Conservation (phyloP, 1,140 invertebrate species). For the Drosophila ohnishii region DNA sequence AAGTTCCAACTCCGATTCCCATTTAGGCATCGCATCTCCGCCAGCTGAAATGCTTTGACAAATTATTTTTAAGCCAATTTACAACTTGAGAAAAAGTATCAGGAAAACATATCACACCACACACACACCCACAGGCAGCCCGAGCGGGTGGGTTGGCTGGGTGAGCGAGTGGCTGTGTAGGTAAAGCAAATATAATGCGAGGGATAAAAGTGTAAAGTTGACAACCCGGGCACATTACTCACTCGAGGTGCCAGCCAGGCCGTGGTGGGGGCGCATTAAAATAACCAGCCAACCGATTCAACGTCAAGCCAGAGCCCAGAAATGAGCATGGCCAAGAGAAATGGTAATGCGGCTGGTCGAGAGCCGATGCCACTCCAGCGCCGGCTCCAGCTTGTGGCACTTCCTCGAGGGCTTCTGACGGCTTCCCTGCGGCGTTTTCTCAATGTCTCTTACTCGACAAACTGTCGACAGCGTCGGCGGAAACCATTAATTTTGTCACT, state of each 20-base stretch:
- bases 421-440: slow-evolving; percentile 64
- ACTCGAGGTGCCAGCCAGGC: slow-evolving; percentile 70
- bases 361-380: slow-evolving; percentile 25
- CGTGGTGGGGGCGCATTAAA: slow-evolving; percentile 61
- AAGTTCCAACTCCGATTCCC: slow-evolving; percentile 41
- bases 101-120: slow-evolving; percentile 76
- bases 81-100: slow-evolving; percentile 81
- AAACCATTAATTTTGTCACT: slow-evolving; percentile 83
- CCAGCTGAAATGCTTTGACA: slow-evolving; percentile 78
- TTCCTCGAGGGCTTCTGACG: slow-evolving; percentile 32
- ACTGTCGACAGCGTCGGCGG: slow-evolving; percentile 70
- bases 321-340: slow-evolving; percentile 78
- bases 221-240: slow-evolving; percentile 81
- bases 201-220: slow-evolving; percentile 81
- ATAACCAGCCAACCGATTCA: slow-evolving; percentile 79
- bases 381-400: slow-evolving; percentile 5
- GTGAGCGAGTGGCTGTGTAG: slow-evolving; percentile 55
- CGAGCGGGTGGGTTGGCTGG: background rate
- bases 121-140: background rate
- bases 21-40: slow-evolving; percentile 49
- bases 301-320: slow-evolving; percentile 63
- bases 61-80: slow-evolving; percentile 83
- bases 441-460: slow-evolving; percentile 66
- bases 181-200: slow-evolving; percentile 80
- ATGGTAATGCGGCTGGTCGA: slow-evolving; percentile 69